Evolutionary conservation across 2,888 invertebrate species (phyloP), one percentile per base, ranked within the genome.

Genomic region (Arctia plantaginis): DNA sequence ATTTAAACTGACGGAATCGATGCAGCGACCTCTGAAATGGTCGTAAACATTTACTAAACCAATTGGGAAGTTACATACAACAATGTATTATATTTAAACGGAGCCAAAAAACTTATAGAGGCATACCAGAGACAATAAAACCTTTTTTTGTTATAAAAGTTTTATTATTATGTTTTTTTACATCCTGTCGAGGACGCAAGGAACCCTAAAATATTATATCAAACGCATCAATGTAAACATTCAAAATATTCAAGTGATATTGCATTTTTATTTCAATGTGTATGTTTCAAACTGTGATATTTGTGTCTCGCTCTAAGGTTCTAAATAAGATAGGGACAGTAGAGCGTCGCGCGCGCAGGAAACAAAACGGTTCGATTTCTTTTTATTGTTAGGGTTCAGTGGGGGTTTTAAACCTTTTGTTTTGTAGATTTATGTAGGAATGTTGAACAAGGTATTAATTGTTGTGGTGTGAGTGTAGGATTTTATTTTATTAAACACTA

Each of bases 201-300:
- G 84, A 82, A 65, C 82, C 75, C 83, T 70, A 85, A 79, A 84
- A 80, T 81, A 78, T 80, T 81, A 84, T 85, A 86, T 82, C 80
- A 67, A 76, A 81, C 67, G 85, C 86, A 89, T 90, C 87, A 89
- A 91, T 88, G 91, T 89, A 91, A 92, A 92, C 89, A 92, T 91
- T 85, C 86, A 83, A 88, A 89, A 88, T 87, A 90, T 90, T 85
- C 85, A 83, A 47, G 78, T 81, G 83, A 84, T 82, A 84, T 79
- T 80, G 78, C 83, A 79, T 86, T 85, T 85, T 82, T 86, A 79
- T 86, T 86, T 66, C 39, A 35, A 62, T 20, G 86, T 84, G 73
- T 73, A 74, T 76, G 82, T 70, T 78, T 75, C 51, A 74, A 84
- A 80, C 80, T 74, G 8, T 27, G 35, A 66, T 23, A 1, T 18